phyloP scores from a whole-genome alignment of 1,140 invertebrate genomes.

The Scaptomyza pallida region DNA sequence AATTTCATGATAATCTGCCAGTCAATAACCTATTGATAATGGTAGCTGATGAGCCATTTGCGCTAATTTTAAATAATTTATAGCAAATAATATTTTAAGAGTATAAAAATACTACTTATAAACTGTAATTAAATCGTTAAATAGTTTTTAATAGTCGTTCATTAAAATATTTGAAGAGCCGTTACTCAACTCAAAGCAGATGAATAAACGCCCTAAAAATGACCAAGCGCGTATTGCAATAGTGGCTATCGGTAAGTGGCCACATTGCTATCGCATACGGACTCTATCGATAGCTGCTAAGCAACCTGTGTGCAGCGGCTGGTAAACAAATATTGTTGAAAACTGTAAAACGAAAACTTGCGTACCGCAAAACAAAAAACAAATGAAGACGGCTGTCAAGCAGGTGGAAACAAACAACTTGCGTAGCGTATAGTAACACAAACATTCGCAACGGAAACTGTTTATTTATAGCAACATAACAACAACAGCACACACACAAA shows the following conservation, averaged over 20 bases:
- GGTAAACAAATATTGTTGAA: slow-evolving; percentile 49
- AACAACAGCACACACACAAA: slow-evolving; percentile 19
- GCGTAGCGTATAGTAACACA: slow-evolving; percentile 36
- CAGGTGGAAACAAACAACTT: slow-evolving; percentile 29
- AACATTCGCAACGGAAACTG: slow-evolving; percentile 36
- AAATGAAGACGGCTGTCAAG: slow-evolving; percentile 13
- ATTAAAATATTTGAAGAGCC: not conserved
- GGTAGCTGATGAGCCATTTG: slow-evolving; percentile 5
- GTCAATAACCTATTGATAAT: not conserved
- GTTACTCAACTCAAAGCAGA: not conserved
- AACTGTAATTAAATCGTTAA: too few species aligned
- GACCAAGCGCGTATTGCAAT: slow-evolving; percentile 5
- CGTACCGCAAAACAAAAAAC: slow-evolving; percentile 3
- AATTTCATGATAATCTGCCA: slow-evolving; percentile 2
- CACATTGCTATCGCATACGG: slow-evolving; percentile 4
- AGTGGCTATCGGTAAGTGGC: slow-evolving; percentile 1
- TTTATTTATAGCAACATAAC: slow-evolving; percentile 62
- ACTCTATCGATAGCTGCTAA: slow-evolving; percentile 32
- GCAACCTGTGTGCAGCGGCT: slow-evolving; percentile 37
- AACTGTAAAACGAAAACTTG: slow-evolving; percentile 14
- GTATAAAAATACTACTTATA: not conserved
- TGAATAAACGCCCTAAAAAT: slow-evolving; percentile 14
- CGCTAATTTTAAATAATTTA: slow-evolving; percentile 2
- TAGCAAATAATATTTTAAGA: not conserved
- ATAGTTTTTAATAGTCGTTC: not conserved